Evolutionary conservation across 2,797 vertebrate genomes (phyloP).

Genomic region (Cynodonichthys magdalenae): DNA sequence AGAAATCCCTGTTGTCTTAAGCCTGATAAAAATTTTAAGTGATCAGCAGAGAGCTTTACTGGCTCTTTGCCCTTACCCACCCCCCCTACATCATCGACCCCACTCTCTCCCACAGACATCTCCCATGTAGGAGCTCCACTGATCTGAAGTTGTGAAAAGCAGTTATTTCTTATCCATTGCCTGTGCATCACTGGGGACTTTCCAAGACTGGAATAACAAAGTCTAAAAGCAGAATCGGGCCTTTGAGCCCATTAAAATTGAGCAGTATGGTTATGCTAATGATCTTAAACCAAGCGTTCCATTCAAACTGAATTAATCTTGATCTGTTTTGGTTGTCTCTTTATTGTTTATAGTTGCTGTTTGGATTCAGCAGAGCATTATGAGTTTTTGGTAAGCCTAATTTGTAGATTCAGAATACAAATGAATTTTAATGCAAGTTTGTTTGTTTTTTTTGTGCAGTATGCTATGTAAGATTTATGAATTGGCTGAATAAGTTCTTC

Average conservation of each 20-base stretch:
- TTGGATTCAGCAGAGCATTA: conserved; percentile 28
- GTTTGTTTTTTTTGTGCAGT: conserved; percentile 18
- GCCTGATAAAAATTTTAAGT: conserved; percentile 4
- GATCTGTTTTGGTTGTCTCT: conserved; percentile 48
- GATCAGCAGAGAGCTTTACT: conserved; percentile 36
- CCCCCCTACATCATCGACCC: conserved; percentile 20
- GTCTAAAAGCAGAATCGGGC: conserved; percentile 44
- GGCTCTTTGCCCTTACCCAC: not conserved
- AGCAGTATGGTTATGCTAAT: conserved; percentile 60
- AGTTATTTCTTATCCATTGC: conserved; percentile 57
- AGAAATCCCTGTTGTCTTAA: not conserved
- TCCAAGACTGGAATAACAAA: conserved; percentile 63
- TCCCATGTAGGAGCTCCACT: conserved; percentile 64
- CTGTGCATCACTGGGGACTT: conserved; percentile 53
- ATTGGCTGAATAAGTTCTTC: conserved; percentile 1
- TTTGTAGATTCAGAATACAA: conserved; percentile 26
- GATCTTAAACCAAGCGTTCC: conserved; percentile 50
- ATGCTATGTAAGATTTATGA: conserved; percentile 1
- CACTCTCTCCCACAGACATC: conserved; percentile 41
- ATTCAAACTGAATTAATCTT: conserved; percentile 51
- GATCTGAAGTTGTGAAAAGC: conserved; percentile 71
- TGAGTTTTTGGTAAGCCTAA: conserved; percentile 41
- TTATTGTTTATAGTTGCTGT: conserved; percentile 41
- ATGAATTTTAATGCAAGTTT: conserved; percentile 28
- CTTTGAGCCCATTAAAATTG: conserved; percentile 42